A percentile compares a stretch with the other conserved stretches of the same genome.
Conservation (phyloP, 2,888 invertebrate species). For the Eilema sororculum region DNA sequence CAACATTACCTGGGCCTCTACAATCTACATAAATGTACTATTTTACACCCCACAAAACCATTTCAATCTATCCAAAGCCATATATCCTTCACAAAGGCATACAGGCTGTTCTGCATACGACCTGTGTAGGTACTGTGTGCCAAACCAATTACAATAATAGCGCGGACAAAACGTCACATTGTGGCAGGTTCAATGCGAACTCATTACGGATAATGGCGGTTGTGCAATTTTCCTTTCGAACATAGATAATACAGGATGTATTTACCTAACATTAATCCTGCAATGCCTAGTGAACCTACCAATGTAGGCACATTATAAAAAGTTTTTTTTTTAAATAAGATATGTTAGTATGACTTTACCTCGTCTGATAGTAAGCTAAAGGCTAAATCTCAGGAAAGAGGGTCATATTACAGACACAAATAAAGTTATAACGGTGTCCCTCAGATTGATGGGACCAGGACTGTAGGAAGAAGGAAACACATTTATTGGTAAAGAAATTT, state of each 20-base stretch:
- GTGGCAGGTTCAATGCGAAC: conserved; percentile 44
- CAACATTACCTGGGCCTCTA: not conserved
- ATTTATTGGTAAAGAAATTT: no score
- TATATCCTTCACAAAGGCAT: not conserved
- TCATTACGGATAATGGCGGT: conserved; percentile 57
- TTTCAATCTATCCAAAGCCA: conserved; percentile 3
- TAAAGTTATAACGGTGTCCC: no score
- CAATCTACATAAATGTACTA: not conserved
- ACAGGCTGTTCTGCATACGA: conserved; percentile 1
- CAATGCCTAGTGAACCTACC: no score
- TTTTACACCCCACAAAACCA: not conserved
- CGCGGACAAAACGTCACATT: conserved; percentile 19
- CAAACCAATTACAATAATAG: conserved; percentile 53
- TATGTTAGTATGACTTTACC: no score
- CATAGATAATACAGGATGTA: not conserved
- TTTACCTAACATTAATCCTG: not conserved
- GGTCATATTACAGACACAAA: no score
- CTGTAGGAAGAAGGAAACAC: no score
- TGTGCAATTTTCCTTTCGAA: conserved; percentile 40
- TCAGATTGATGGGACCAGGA: no score
- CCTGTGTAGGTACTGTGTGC: conserved; percentile 34
- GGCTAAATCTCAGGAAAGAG: no score
- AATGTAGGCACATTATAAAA: no score
- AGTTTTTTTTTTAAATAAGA: no score
- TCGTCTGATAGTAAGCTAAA: no score